Evolutionary conservation across 2,113 vertebrate genomes (phyloP).

Genomic region (Ia io): DNA sequence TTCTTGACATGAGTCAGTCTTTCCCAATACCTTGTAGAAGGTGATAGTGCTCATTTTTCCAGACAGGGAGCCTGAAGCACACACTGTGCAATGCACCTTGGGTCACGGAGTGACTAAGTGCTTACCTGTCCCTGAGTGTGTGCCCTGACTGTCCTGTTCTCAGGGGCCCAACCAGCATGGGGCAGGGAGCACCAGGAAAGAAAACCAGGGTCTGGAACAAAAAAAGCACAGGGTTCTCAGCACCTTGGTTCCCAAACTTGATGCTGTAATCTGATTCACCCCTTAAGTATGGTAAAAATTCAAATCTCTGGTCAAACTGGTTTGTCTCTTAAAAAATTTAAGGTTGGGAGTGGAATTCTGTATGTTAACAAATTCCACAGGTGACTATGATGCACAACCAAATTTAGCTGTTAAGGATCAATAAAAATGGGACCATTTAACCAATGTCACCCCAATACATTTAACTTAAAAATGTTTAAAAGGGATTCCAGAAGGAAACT

Average conservation of each 20-base stretch:
- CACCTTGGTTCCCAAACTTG: not conserved
- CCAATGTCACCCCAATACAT: not conserved
- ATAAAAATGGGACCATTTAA: not conserved
- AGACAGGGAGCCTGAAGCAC: not conserved
- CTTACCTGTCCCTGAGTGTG: not conserved
- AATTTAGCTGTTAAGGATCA: not conserved
- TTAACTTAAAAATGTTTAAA: not conserved
- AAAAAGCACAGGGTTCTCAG: not conserved
- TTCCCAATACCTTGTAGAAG: not conserved
- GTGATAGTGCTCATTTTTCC: not conserved
- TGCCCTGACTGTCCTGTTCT: not conserved
- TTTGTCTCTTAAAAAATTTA: not conserved
- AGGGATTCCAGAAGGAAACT: not conserved
- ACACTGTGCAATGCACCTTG: not conserved
- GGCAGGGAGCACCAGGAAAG: not conserved
- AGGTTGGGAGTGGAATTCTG: not conserved
- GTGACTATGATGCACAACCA: not conserved
- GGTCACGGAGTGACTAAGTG: not conserved
- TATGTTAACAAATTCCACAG: not conserved
- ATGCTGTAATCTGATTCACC: not conserved
- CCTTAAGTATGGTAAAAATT: not conserved
- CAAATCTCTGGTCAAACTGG: not conserved
- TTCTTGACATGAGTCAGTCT: conserved; percentile 56
- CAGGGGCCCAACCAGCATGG: not conserved
- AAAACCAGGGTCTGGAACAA: not conserved